phyloP scores from a whole-genome alignment of 2,888 invertebrate species.

The Agrotis clavis region DNA sequence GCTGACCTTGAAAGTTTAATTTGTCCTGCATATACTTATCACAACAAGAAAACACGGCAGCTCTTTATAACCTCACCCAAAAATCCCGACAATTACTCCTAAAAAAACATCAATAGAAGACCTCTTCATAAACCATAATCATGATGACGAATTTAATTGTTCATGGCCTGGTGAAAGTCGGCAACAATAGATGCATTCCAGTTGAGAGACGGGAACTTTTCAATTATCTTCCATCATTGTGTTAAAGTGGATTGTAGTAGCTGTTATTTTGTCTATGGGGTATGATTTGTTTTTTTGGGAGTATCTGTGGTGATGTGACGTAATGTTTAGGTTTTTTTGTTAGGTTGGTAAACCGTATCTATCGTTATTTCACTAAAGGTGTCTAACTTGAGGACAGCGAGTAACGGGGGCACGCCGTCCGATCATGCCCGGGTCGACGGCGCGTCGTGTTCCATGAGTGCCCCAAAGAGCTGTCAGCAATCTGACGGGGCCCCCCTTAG shows the following conservation, averaged over 20 bases:
- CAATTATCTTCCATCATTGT: slow-evolving; percentile 66
- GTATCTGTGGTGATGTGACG: slow-evolving; percentile 31
- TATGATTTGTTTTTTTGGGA: slow-evolving; percentile 50
- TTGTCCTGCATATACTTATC: neutral
- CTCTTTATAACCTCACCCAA: slow-evolving; percentile 12
- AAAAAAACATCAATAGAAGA: slow-evolving; percentile 29
- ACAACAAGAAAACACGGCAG: neutral
- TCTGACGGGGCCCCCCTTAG: too few relatives aligned
- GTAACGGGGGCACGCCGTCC: too few relatives aligned
- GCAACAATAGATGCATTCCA: slow-evolving; percentile 64
- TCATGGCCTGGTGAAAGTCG: slow-evolving; percentile 62
- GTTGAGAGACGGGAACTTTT: slow-evolving; percentile 57
- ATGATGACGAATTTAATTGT: slow-evolving; percentile 67
- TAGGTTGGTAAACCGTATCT: neutral
- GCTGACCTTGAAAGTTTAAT: too few relatives aligned
- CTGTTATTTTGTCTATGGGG: slow-evolving; percentile 61
- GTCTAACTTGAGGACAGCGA: too few relatives aligned
- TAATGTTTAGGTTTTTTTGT: slow-evolving; percentile 27
- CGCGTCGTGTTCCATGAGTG: too few relatives aligned
- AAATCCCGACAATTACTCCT: slow-evolving; percentile 12
- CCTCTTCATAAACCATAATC: slow-evolving; percentile 57
- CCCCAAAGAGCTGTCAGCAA: too few relatives aligned
- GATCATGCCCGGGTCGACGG: too few relatives aligned
- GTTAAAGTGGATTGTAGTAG: slow-evolving; percentile 61
- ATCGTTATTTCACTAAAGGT: neutral